These are phyloP conservation scores for Meloidogyne chitwoodi DNA, from an alignment of 1,140 invertebrate genomes.

Conservation along the genomic window DNA sequence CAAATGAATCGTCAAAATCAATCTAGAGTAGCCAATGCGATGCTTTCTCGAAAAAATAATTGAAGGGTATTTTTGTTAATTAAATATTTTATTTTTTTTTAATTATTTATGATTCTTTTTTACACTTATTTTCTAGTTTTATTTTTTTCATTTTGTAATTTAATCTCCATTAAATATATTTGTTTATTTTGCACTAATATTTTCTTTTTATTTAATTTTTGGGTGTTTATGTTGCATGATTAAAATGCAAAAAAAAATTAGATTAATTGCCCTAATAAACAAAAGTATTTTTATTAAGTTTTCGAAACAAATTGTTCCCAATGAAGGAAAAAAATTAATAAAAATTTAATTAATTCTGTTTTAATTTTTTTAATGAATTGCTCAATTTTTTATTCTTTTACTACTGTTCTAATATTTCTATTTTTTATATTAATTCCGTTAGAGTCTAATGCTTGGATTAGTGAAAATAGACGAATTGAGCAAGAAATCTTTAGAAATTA, in stretches of 20 bases:
- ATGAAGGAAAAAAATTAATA: too few relatives aligned
- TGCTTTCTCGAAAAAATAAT: slow-evolving; percentile 34
- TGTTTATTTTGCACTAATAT: background rate
- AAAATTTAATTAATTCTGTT: too few relatives aligned
- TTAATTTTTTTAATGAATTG: background rate
- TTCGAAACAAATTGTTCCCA: too few relatives aligned
- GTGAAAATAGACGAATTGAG: slow-evolving; percentile 32
- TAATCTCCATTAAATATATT: background rate
- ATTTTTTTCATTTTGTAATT: background rate
- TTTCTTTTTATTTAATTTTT: too few relatives aligned
- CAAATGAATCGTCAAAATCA: slow-evolving; percentile 51
- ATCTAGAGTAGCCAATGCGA: slow-evolving; percentile 43
- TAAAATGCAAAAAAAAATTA: background rate
- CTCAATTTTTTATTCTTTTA: background rate
- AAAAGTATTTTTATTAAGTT: background rate
- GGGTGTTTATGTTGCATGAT: background rate
- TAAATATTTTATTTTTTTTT: too few relatives aligned
- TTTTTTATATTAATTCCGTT: background rate
- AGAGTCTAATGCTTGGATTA: slow-evolving; percentile 6
- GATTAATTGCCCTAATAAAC: background rate
- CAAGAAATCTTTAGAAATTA: slow-evolving; percentile 37
- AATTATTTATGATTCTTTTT: too few relatives aligned
- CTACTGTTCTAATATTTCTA: background rate
- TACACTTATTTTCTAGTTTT: background rate
- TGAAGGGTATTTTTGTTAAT: background rate